These are phyloP conservation scores for Mesochorus sp. DNA, from an alignment of 2,888 invertebrate species.

Conservation along the genomic window DNA sequence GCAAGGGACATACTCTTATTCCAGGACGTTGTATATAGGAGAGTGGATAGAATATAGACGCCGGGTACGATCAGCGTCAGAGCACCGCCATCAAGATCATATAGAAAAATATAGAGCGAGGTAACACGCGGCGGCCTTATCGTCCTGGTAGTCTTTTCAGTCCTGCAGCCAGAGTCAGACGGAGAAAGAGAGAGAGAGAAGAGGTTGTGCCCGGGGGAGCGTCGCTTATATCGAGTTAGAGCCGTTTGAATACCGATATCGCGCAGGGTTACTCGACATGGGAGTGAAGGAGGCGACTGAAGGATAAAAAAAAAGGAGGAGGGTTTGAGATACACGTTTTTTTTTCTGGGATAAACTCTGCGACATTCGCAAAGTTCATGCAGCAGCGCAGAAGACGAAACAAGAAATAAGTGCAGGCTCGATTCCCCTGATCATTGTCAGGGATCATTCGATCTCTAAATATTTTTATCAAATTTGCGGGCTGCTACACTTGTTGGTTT, in stretches of 20 bases:
- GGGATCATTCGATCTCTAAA: too few species aligned
- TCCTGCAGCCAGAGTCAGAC: conserved; percentile 60
- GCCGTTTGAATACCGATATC: conserved; percentile 79
- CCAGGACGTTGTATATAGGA: conserved; percentile 48
- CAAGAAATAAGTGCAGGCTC: too few species aligned
- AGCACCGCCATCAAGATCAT: conserved; percentile 18
- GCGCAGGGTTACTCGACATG: neutral
- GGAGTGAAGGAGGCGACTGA: too few species aligned
- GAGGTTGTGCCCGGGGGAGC: conserved; percentile 75
- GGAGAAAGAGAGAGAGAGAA: too few species aligned
- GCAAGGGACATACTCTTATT: conserved; percentile 68
- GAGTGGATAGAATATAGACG: conserved; percentile 32
- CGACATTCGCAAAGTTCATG: too few species aligned
- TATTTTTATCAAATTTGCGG: too few species aligned
- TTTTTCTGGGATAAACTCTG: too few species aligned
- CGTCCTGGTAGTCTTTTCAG: conserved; percentile 52
- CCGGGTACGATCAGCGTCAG: conserved; percentile 21
- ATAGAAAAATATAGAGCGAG: conserved; percentile 18
- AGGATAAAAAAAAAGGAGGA: too few species aligned
- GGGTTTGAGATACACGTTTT: too few species aligned
- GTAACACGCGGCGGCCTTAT: conserved; percentile 60
- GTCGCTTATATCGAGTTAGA: conserved; percentile 81
- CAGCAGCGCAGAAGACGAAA: too few species aligned
- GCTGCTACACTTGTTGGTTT: too few species aligned
- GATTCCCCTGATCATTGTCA: too few species aligned